Conservation (phyloP, 35 echinoderm and acorn worm genomes). For the Stichopus chloronotus region DNA sequence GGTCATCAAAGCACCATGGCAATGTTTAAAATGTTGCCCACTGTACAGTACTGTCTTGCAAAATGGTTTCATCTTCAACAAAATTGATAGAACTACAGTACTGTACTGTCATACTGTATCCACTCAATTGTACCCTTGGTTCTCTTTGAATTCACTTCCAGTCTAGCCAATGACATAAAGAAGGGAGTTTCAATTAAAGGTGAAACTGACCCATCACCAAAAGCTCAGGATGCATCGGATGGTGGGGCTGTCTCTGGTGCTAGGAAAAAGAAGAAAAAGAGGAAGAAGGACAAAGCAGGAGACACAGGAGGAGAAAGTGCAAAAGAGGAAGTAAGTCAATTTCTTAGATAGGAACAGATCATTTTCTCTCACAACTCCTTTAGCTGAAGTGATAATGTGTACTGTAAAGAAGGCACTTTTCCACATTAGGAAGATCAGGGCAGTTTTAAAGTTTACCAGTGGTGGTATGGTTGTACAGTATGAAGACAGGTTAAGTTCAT, state of each 20-base stretch:
- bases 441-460: no score
- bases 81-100: no score
- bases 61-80: no score
- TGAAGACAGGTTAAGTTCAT: no score
- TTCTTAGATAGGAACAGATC: neutral
- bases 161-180: neutral
- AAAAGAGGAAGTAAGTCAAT: conserved; percentile 30
- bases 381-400: neutral
- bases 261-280: conserved; percentile 93
- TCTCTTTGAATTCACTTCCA: neutral
- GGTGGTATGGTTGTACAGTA: no score
- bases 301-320: neutral
- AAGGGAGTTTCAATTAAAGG: neutral
- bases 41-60: no score
- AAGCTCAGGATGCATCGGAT: conserved; percentile 51
- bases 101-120: no score
- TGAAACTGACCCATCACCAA: neutral
- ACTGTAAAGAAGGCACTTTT: no score
- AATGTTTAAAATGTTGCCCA: no score
- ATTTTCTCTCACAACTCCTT: neutral
- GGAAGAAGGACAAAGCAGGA: conserved; percentile 69
- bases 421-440: no score
- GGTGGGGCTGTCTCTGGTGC: conserved; percentile 54
- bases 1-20: no score
- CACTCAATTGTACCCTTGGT: no score